Evolutionary conservation across 2,888 invertebrate genomes (phyloP), one percentile per base, ranked within the genome.

Genomic region (Athetis lepigone): DNA sequence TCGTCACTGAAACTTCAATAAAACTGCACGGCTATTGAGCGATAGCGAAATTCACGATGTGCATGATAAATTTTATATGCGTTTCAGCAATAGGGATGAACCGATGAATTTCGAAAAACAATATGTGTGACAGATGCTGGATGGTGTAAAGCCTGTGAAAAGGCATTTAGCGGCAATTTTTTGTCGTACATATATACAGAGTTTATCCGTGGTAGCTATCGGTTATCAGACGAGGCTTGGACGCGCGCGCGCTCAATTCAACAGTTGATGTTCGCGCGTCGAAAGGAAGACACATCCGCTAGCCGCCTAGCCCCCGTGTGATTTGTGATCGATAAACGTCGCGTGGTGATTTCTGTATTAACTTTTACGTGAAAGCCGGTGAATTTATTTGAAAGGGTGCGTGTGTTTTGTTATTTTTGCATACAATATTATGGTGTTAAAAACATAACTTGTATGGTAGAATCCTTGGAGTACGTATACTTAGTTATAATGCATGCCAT

Each of bases 181-280:
- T 86, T 85, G 85, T 85, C 81, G 84, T 85, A 84, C 82, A 59
- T 69, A 79, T 81, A 85, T 82, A 82, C 79, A 75, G 81, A 83
- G 85, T 84, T 89, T 89, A 90, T 89, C 88, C 86, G 82, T 79
- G 84, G 85, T 74, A 84, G 85, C 85, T 92, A 92, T 93, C 90
- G 89, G 89, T 93, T 93, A 94, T 94, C 93, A 92, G 86, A 68
- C 85, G 84, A 77, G 80, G 77, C 82, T 80, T 77, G 77, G 81
- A 79, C 55, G 85, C 86, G 89, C 88, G 83, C 77, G 86, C 88
- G 86, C 85, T 73, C 81, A 70, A 85, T 86, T 84, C 88, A 86
- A 81, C 94, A 94, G 94, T 94, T 93, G 94, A 94, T 94, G 94
- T 81, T 90, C 91, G 94, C 86, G 91, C 94, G 93, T 83, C 88